A percentile compares a stretch with the other conserved stretches of the same genome.
Evolutionary conservation across 2,113 vertebrate genomes (phyloP).

Genomic region (Chrysochloris asiatica): DNA sequence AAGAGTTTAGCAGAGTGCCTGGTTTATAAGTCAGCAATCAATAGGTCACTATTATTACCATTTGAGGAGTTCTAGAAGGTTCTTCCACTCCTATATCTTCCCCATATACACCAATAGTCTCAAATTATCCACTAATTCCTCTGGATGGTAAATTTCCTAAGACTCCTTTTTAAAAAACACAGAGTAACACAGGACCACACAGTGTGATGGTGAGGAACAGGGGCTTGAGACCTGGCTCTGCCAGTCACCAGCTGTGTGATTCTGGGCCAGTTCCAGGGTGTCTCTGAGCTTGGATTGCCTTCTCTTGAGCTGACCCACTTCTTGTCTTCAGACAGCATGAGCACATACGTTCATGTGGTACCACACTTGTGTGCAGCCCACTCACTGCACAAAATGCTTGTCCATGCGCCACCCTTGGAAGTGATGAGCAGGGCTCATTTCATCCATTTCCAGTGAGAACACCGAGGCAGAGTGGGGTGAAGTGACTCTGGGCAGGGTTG

Average conservation of each 20-base stretch:
- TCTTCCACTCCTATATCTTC: not conserved
- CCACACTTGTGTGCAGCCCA: not conserved
- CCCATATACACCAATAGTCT: not conserved
- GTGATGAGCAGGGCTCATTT: accelerated
- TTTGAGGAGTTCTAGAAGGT: not conserved
- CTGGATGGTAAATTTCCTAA: not conserved
- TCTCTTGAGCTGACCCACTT: not conserved
- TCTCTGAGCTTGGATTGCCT: constrained; percentile 3
- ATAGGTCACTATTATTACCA: not conserved
- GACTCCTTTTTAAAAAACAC: not conserved
- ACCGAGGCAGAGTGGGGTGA: no score
- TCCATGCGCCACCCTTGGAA: accelerated
- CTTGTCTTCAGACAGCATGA: not conserved
- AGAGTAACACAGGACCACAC: not conserved
- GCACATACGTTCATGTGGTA: not conserved
- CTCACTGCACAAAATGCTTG: not conserved
- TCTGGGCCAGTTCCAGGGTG: not conserved
- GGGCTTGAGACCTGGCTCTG: not conserved
- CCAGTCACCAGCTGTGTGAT: not conserved
- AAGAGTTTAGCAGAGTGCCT: not conserved
- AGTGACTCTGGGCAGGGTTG: not conserved
- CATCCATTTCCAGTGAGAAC: not conserved
- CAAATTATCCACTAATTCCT: not conserved
- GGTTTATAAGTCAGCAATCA: not conserved
- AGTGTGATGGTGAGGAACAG: not conserved